Percentiles rank a stretch among this genome's conserved stretches.
phyloP scores from a whole-genome alignment of 2,797 vertebrate species.

The Oophaga sylvatica region DNA sequence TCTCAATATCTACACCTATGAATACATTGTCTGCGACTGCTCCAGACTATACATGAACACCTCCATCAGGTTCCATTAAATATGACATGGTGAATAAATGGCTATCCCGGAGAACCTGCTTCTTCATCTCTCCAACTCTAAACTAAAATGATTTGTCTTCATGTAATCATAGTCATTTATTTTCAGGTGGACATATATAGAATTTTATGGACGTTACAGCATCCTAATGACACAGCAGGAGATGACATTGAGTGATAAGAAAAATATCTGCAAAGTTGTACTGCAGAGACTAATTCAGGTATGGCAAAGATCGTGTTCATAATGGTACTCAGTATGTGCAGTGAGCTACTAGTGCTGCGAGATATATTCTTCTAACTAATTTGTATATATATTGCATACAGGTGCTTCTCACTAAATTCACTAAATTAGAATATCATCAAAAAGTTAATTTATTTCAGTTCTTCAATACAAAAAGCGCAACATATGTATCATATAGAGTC shows the following conservation, averaged over 20 bases:
- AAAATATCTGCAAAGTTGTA: slow-evolving; percentile 87
- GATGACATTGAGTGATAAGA: slow-evolving; percentile 81
- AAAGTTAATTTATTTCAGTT: no score
- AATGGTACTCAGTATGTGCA: neutral
- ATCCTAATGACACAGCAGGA: slow-evolving; percentile 91
- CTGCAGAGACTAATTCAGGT: slow-evolving; percentile 92
- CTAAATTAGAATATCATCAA: no score
- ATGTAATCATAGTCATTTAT: neutral
- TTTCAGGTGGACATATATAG: slow-evolving; percentile 92
- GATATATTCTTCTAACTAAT: neutral
- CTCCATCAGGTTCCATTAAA: neutral
- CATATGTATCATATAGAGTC: neutral
- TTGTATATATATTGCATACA: neutral
- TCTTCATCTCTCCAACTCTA: neutral
- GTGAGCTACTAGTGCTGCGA: neutral
- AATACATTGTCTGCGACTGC: neutral
- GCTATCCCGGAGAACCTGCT: neutral
- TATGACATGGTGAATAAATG: neutral
- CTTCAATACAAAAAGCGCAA: no score
- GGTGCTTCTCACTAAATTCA: no score
- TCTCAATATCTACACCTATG: neutral
- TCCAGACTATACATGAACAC: neutral
- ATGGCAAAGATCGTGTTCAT: neutral
- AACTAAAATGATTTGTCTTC: neutral
- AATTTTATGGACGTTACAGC: slow-evolving; percentile 95